Conservation (phyloP, 2,113 vertebrate genomes). For the Siphamia tubifer region DNA sequence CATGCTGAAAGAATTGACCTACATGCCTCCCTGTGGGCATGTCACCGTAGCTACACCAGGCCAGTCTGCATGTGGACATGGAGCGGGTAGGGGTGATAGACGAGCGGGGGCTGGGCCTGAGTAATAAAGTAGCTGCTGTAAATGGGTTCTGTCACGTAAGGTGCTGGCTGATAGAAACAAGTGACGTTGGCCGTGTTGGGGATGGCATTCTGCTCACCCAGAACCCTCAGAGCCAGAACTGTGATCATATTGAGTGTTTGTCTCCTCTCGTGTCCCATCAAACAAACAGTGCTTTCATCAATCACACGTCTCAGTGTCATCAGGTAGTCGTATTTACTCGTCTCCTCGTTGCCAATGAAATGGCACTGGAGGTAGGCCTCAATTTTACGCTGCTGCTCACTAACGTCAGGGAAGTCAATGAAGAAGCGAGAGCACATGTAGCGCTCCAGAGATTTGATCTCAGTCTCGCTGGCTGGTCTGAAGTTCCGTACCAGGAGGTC, state of each 20-base stretch:
- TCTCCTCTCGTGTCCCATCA: constrained; percentile 91
- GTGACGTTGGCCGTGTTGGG: constrained; percentile 90
- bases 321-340: constrained; percentile 93
- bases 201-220: constrained; percentile 93
- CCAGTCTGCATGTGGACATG: constrained; percentile 85
- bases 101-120: constrained; percentile 81
- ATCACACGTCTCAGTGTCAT: constrained; percentile 92
- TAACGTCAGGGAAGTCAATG: constrained; percentile 94
- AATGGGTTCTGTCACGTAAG: constrained; percentile 86
- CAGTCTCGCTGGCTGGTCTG: constrained; percentile 85
- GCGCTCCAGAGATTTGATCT: constrained; percentile 92
- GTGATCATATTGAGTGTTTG: constrained; percentile 97
- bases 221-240: constrained; percentile 89
- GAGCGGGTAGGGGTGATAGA: constrained; percentile 85
- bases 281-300: constrained; percentile 92
- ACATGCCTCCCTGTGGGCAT: constrained; percentile 37
- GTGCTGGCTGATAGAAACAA: constrained; percentile 94
- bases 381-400: constrained; percentile 92
- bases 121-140: constrained; percentile 88
- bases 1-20: constrained; percentile 54
- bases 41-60: constrained; percentile 77
- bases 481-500: constrained; percentile 92
- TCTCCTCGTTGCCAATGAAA: constrained; percentile 89
- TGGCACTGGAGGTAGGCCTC: constrained; percentile 93
- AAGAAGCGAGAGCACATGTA: constrained; percentile 99